phyloP scores from a whole-genome alignment of 2,797 vertebrate species.

The Tenualosa ilisha region DNA sequence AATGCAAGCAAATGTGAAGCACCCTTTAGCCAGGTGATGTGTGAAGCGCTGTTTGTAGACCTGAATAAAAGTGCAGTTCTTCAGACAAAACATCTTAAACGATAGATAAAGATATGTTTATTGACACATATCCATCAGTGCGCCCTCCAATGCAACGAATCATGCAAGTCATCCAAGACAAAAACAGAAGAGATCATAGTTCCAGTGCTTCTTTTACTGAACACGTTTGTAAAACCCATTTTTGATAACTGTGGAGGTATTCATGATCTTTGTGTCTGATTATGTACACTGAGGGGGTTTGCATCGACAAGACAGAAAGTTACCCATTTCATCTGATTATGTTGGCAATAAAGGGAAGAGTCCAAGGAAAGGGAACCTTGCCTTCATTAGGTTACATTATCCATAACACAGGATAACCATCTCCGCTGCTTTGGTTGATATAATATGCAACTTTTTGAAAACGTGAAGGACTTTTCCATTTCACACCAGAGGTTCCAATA shows the following conservation, averaged over 20 bases:
- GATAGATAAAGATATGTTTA: slow-evolving; percentile 96
- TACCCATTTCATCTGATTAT: slow-evolving; percentile 53
- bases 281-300: slow-evolving; percentile 67
- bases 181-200: slow-evolving; percentile 83
- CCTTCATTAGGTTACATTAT: slow-evolving; percentile 55
- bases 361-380: slow-evolving; percentile 51
- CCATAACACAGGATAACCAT: slow-evolving; percentile 65
- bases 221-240: slow-evolving; percentile 87
- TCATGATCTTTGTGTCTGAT: slow-evolving; percentile 76
- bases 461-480: slow-evolving; percentile 55
- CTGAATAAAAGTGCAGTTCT: neutral
- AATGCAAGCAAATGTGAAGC: neutral
- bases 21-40: too few species aligned
- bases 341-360: slow-evolving; percentile 51
- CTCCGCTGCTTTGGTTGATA: slow-evolving; percentile 71
- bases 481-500: slow-evolving; percentile 65
- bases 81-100: neutral
- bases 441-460: slow-evolving; percentile 72
- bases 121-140: slow-evolving; percentile 99
- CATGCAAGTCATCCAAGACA: slow-evolving; percentile 94
- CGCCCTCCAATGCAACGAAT: slow-evolving; percentile 94
- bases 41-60: neutral
- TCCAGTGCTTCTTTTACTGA: slow-evolving; percentile 98
- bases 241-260: slow-evolving; percentile 93
- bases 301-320: slow-evolving; percentile 58